phyloP scores from a whole-genome alignment of 2,888 invertebrate genomes.

The Drosophila fulvimacula region DNA sequence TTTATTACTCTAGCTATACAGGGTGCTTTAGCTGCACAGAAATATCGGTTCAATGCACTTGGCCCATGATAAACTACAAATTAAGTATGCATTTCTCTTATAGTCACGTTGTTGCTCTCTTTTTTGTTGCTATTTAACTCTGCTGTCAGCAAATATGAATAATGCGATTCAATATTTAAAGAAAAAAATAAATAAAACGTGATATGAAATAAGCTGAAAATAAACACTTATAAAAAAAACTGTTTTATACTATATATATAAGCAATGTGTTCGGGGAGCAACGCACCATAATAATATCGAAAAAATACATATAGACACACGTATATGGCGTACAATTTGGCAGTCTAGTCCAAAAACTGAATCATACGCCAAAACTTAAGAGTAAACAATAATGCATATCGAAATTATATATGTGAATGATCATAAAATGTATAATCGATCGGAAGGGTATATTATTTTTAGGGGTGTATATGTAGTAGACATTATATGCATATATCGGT shows the following conservation, averaged over 20 bases:
- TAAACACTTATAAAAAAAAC: slow-evolving; percentile 13
- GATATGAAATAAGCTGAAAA: slow-evolving; percentile 25
- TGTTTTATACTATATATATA: slow-evolving; percentile 1
- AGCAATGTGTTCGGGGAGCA: slow-evolving; percentile 23
- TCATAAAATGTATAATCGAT: background rate
- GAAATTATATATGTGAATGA: slow-evolving; percentile 7
- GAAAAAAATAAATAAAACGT: slow-evolving; percentile 37
- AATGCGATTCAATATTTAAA: slow-evolving; percentile 38
- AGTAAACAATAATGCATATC: slow-evolving; percentile 2
- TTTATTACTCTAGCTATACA: slow-evolving; percentile 26
- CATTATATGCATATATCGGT: background rate
- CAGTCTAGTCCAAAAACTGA: slow-evolving; percentile 19
- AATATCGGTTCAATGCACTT: slow-evolving; percentile 47
- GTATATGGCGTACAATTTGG: slow-evolving; percentile 5
- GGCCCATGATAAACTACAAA: slow-evolving; percentile 25
- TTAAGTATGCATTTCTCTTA: slow-evolving; percentile 20
- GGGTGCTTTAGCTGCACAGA: slow-evolving; percentile 40
- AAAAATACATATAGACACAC: slow-evolving; percentile 19
- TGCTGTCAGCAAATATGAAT: slow-evolving; percentile 70
- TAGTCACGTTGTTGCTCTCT: slow-evolving; percentile 34
- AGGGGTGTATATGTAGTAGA: background rate
- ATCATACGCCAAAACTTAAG: slow-evolving; percentile 9
- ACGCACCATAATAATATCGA: slow-evolving; percentile 41
- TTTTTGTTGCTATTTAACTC: slow-evolving; percentile 9
- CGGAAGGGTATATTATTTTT: background rate